Evolutionary conservation across 2,113 vertebrate species (phyloP).

Genomic region (Plecturocebus donacophilus): DNA sequence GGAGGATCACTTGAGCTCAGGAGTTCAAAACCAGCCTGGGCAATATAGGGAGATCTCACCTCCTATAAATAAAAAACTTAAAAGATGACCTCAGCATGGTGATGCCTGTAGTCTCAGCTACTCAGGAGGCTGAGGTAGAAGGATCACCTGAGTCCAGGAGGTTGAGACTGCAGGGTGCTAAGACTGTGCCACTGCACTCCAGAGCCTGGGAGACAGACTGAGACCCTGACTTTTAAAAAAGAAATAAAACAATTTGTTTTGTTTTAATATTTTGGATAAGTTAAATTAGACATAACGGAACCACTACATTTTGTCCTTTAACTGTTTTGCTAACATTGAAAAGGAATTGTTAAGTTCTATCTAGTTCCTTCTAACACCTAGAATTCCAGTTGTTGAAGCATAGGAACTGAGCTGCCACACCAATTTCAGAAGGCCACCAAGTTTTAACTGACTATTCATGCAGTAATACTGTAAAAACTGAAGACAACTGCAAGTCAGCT

Average conservation of each 20-base stretch:
- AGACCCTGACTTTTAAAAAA: neutral
- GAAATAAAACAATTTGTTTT: neutral
- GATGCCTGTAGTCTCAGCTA: too few species aligned
- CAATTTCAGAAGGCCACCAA: neutral
- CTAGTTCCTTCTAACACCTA: neutral
- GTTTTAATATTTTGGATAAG: constrained; percentile 15
- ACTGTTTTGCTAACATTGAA: constrained; percentile 22
- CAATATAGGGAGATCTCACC: too few species aligned
- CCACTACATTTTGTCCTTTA: neutral
- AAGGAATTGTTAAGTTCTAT: constrained; percentile 1
- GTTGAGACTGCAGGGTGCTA: too few species aligned
- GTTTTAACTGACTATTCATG: constrained; percentile 8
- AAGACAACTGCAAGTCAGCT: constrained; percentile 18
- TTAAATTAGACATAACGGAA: neutral
- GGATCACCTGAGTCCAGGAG: too few species aligned
- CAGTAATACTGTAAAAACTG: neutral
- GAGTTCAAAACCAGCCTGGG: neutral
- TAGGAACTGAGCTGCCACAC: neutral
- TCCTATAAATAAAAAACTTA: too few species aligned
- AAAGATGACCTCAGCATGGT: too few species aligned
- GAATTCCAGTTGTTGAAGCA: neutral
- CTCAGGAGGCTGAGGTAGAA: too few species aligned
- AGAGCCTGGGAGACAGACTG: neutral
- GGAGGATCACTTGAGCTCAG: neutral
- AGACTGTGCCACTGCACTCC: too few species aligned